Base-by-base conservation (phyloP, 2,113 vertebrate genomes). In the Chaetorhynchus papuensis region DNA sequence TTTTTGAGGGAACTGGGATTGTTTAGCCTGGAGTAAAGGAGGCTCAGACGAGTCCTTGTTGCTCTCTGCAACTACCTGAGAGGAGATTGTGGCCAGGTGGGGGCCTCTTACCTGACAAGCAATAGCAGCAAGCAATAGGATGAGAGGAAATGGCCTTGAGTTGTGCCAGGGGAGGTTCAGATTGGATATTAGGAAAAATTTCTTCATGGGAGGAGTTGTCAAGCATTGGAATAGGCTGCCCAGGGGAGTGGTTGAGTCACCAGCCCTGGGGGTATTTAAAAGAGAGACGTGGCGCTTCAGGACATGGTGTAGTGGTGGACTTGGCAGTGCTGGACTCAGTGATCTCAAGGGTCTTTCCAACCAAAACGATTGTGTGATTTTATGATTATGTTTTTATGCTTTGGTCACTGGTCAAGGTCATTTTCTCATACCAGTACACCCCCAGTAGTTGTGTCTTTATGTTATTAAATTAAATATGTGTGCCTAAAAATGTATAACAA, bases 291-390 rank as follows among this genome's bases (percentile, higher is more conserved):
- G 30, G 20, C 54, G 41, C 16, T 68, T 39, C 30, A 45, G 45
- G 45, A 53, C 23, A 12, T 60, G 47, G 20, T 9, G 11, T 37
- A 30, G 17, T 68, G 60, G 9, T 61, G 53, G n/a, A 41, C 30
- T n/a, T 45, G 15, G 44, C 33, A 39, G 33, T 39, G 37, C 33
- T 28, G 45, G 27, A 45, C 39, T 68, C 1, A 0, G 1, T 60
- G 20, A 42, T 69, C 21, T 76, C 15, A 49, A 50, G 30, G 6
- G 21, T 69, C 63, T 31, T 83, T 42, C 61, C 21, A 42, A 5
- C 1, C 0, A 6, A 50, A 77, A 24, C 0, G 0, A 21, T 2
- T 50, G 35, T 70, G 22, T 56, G 56, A 50, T 70, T 90, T 69
- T 56, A 37, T 57, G 31, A 17, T 50, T 49, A 17, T 39, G 47